A percentile compares a stretch with the other conserved stretches of the same genome.
Conservation (phyloP, 2,888 invertebrate species). For the Callyntrura sp. region DNA sequence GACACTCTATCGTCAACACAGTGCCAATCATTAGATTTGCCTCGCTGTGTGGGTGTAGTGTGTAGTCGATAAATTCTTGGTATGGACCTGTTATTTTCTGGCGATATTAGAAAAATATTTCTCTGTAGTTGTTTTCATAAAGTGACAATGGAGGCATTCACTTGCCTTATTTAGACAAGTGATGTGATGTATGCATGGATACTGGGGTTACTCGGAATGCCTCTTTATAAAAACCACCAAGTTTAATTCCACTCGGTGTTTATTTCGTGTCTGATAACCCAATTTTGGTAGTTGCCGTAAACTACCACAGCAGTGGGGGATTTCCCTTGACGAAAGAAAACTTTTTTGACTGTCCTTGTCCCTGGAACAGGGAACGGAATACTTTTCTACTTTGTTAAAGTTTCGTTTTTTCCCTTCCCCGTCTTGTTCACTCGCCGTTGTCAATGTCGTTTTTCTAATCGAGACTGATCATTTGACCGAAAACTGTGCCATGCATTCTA, state of each 20-base stretch:
- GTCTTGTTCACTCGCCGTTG: neutral
- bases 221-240: neutral
- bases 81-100: too few relatives aligned
- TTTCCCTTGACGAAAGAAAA: neutral
- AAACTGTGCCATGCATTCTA: neutral
- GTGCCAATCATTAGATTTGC: too few relatives aligned
- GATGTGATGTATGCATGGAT: neutral
- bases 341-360: constrained; percentile 1
- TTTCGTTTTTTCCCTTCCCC: neutral
- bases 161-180: too few relatives aligned
- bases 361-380: neutral
- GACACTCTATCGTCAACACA: neutral
- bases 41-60: too few relatives aligned
- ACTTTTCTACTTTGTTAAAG: neutral
- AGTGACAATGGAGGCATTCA: too few relatives aligned
- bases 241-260: neutral
- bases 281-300: too few relatives aligned
- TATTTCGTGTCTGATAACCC: neutral
- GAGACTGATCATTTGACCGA: constrained; percentile 29
- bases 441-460: constrained; percentile 28
- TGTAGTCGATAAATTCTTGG: too few relatives aligned
- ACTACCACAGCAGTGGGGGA: too few relatives aligned
- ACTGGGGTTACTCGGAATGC: neutral
- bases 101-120: too few relatives aligned
- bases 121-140: too few relatives aligned